Evolutionary conservation across 2,888 invertebrate genomes (phyloP).

Genomic region (Thymelicus acteon): DNA sequence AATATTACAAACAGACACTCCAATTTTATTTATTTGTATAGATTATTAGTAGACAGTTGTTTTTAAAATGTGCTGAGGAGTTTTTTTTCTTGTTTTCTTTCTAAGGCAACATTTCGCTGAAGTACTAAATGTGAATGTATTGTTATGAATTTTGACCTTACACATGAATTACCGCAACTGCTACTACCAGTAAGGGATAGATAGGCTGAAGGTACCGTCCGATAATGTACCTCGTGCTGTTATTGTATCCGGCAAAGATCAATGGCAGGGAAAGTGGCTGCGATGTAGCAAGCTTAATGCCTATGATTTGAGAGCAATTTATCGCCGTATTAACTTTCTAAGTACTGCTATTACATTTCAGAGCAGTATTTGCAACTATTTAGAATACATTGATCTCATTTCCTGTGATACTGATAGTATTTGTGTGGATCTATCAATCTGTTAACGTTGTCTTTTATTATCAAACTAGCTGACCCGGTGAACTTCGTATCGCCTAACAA

Average conservation of each 20-base stretch:
- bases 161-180: too few relatives aligned
- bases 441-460: not conserved
- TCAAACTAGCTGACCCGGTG: too few relatives aligned
- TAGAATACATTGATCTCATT: conserved; percentile 10
- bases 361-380: conserved; percentile 4
- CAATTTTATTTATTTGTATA: too few relatives aligned
- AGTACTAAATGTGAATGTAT: too few relatives aligned
- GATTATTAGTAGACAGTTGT: too few relatives aligned
- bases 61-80: too few relatives aligned
- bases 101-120: too few relatives aligned
- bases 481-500: too few relatives aligned
- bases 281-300: conserved; percentile 29
- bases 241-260: conserved; percentile 18
- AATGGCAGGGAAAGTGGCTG: conserved; percentile 38
- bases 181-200: not conserved
- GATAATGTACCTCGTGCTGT: conserved; percentile 4
- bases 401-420: not conserved
- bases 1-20: too few relatives aligned
- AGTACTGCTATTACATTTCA: conserved; percentile 30
- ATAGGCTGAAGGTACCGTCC: not conserved
- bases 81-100: too few relatives aligned
- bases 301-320: conserved; percentile 41
- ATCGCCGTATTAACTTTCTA: conserved; percentile 39
- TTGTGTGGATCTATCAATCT: not conserved
- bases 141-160: too few relatives aligned